A percentile compares a stretch with the other conserved stretches of the same genome.
These are phyloP conservation scores for Micromussa lordhowensis DNA, from an alignment of 92 coral and sea anemone genomes.

Conservation along the genomic window DNA sequence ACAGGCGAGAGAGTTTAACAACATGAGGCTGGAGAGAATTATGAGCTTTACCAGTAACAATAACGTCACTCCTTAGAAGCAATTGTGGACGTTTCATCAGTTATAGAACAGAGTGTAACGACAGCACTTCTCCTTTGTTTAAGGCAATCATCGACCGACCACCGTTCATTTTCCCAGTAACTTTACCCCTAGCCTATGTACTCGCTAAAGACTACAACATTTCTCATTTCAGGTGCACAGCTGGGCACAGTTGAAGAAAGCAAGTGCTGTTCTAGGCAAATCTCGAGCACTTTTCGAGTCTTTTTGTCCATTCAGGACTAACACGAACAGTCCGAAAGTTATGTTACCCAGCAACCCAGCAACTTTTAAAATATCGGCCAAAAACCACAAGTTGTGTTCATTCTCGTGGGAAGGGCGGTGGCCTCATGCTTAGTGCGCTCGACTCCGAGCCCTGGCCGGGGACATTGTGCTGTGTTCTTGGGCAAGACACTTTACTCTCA, in stretches of 20 bases:
- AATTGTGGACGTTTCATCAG: neutral
- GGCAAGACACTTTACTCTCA: no score
- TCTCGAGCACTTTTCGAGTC: neutral
- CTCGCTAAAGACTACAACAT: neutral
- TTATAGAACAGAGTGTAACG: neutral
- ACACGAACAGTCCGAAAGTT: neutral
- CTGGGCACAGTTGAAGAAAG: neutral
- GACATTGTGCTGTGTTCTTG: no score
- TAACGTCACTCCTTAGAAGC: neutral
- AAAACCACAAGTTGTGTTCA: neutral
- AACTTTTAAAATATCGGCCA: neutral
- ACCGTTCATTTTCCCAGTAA: no score
- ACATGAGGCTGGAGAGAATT: slow-evolving; percentile 18
- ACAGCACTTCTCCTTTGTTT: no score
- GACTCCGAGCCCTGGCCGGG: no score
- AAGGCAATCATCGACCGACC: no score
- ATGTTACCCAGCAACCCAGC: neutral
- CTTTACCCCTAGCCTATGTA: no score
- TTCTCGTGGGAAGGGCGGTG: no score
- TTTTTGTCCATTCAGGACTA: neutral
- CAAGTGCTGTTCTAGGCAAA: neutral
- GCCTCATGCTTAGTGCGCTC: no score
- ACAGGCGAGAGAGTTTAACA: slow-evolving; percentile 5
- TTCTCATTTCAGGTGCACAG: neutral
- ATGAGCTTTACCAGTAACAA: neutral